These are phyloP conservation scores for Corbicula japonica DNA, from an alignment of 2,888 invertebrate species.

Conservation along the genomic window DNA sequence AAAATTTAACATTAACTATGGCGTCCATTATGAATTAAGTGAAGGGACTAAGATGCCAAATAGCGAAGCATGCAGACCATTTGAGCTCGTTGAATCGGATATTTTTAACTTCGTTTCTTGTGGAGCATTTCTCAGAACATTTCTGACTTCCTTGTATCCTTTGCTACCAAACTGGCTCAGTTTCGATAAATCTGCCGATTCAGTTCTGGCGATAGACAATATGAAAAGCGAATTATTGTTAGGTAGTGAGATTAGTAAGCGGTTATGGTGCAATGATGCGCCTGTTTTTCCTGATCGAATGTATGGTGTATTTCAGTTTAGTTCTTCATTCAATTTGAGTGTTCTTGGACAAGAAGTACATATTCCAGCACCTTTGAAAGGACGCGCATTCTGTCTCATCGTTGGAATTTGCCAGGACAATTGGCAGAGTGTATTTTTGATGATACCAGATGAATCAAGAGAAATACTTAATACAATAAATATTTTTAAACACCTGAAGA, in stretches of 20 bases:
- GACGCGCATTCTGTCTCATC: slow-evolving; percentile 23
- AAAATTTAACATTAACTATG: not conserved
- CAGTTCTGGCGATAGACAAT: not conserved
- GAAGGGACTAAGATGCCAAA: not conserved
- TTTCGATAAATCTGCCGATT: not conserved
- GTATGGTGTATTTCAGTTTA: slow-evolving; percentile 30
- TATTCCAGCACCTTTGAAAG: not conserved
- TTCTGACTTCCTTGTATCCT: not conserved
- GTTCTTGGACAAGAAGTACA: not conserved
- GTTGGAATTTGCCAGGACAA: slow-evolving; percentile 11
- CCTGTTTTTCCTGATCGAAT: slow-evolving; percentile 34
- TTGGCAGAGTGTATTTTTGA: slow-evolving; percentile 8
- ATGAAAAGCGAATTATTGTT: slow-evolving; percentile 4
- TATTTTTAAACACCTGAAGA: not conserved
- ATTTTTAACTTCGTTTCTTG: slow-evolving; percentile 11
- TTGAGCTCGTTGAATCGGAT: slow-evolving; percentile 6
- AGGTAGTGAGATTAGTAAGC: slow-evolving; percentile 3
- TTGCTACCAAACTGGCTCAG: slow-evolving; percentile 17
- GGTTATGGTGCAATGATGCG: slow-evolving; percentile 33
- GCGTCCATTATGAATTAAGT: no score
- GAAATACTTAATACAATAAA: not conserved
- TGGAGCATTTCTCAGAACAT: slow-evolving; percentile 16
- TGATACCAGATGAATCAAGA: slow-evolving; percentile 19
- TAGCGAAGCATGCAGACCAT: not conserved
- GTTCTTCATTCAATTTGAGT: not conserved